phyloP scores from a whole-genome alignment of 1,140 invertebrate species.

The Drosophila asahinai region DNA sequence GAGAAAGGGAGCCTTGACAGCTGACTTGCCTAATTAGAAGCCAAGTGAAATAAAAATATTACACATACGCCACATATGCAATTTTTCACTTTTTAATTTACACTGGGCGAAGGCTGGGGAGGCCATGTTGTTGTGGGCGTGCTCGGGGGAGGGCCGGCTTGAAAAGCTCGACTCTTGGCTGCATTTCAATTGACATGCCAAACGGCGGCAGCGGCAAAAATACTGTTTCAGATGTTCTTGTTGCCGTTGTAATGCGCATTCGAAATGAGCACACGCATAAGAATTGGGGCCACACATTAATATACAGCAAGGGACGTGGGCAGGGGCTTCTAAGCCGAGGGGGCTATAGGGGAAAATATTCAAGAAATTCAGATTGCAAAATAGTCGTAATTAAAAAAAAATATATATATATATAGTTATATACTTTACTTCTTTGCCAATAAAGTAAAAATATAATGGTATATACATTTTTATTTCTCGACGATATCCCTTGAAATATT shows the following conservation, averaged over 20 bases:
- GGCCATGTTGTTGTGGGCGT: constrained; percentile 20
- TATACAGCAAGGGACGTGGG: constrained; percentile 41
- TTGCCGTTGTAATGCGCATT: constrained; percentile 80
- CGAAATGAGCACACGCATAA: constrained; percentile 81
- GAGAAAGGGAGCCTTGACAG: constrained; percentile 52
- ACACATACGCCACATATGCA: constrained; percentile 78
- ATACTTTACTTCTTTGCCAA: too few relatives aligned
- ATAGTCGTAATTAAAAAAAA: too few relatives aligned
- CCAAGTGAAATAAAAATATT: constrained; percentile 83
- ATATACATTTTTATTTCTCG: too few relatives aligned
- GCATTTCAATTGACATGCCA: constrained; percentile 77
- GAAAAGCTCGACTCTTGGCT: constrained; percentile 41
- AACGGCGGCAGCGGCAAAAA: constrained; percentile 49
- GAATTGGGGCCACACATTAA: constrained; percentile 82
- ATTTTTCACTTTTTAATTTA: constrained; percentile 74
- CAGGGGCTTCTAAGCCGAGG: too few relatives aligned
- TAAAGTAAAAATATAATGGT: too few relatives aligned
- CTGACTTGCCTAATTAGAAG: constrained; percentile 81
- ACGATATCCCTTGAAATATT: too few relatives aligned
- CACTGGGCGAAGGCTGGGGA: constrained; percentile 8
- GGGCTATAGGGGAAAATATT: too few relatives aligned
- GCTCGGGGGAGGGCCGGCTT: constrained; percentile 2
- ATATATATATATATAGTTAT: too few relatives aligned
- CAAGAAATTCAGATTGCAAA: too few relatives aligned
- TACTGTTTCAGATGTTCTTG: constrained; percentile 57